Conservation (phyloP, 2,888 invertebrate genomes). For the Autographa pulchrina region DNA sequence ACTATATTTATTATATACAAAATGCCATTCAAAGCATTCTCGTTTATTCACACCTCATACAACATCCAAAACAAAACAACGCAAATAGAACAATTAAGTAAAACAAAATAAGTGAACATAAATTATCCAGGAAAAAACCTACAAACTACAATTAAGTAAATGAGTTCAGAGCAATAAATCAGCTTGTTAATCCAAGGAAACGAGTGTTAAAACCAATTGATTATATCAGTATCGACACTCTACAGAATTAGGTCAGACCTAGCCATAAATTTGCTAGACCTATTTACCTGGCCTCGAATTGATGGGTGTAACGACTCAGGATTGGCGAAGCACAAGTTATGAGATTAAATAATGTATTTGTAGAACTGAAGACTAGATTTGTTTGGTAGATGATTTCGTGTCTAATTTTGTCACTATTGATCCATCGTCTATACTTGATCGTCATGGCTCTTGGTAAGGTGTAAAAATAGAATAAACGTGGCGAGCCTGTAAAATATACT, state of each 20-base stretch:
- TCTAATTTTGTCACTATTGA: not conserved
- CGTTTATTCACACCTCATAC: too few relatives aligned
- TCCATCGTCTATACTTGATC: too few relatives aligned
- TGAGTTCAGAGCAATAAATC: constrained; percentile 32
- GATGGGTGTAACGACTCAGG: constrained; percentile 24
- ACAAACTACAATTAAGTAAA: constrained; percentile 22
- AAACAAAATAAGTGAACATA: not conserved
- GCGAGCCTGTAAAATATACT: too few relatives aligned
- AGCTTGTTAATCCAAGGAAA: constrained; percentile 22
- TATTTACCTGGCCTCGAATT: constrained; percentile 45
- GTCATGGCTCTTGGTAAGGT: too few relatives aligned
- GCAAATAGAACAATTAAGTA: not conserved
- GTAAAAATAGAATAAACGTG: too few relatives aligned
- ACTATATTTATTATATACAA: too few relatives aligned
- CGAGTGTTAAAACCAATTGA: constrained; percentile 32
- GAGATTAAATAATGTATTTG: constrained; percentile 10
- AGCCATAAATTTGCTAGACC: constrained; percentile 51
- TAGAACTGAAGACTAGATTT: not conserved
- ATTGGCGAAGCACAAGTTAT: constrained; percentile 6
- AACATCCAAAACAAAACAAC: too few relatives aligned
- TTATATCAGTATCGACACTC: constrained; percentile 35
- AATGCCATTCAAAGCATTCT: too few relatives aligned
- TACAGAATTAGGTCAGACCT: constrained; percentile 47
- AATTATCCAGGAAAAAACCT: not conserved
- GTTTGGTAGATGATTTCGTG: not conserved